Evolutionary conservation across 2,888 invertebrate genomes (phyloP).

Genomic region (Psylliodes chrysocephalus): DNA sequence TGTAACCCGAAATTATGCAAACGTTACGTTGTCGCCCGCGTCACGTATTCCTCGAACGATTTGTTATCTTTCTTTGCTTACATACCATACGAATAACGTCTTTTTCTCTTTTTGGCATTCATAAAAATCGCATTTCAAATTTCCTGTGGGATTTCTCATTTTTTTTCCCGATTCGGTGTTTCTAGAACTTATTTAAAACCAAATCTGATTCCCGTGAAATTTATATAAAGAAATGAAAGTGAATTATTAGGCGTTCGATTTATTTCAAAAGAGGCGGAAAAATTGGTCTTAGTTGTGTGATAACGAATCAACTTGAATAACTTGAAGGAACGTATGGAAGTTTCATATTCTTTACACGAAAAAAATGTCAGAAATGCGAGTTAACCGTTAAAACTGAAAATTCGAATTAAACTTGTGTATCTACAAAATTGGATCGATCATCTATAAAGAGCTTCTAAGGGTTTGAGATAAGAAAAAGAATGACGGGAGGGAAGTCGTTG

Average conservation of each 20-base stretch:
- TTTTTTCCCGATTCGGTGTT: conserved; percentile 32
- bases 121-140: conserved; percentile 47
- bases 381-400: too few species aligned
- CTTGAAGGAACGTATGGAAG: too few species aligned
- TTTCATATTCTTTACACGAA: too few species aligned
- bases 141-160: conserved; percentile 40
- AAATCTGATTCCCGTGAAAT: conserved; percentile 24
- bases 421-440: too few species aligned
- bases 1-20: conserved; percentile 39
- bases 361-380: too few species aligned
- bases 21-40: conserved; percentile 43
- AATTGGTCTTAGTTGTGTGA: too few species aligned
- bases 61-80: conserved; percentile 51
- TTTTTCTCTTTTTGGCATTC: conserved; percentile 37
- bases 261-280: too few species aligned
- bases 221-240: conserved; percentile 16
- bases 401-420: too few species aligned
- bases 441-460: too few species aligned
- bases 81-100: conserved; percentile 36
- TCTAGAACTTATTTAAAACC: conserved; percentile 33
- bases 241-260: conserved; percentile 20
- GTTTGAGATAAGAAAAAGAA: too few species aligned
- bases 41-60: conserved; percentile 53
- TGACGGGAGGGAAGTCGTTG: too few species aligned
- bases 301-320: too few species aligned